phyloP scores from a whole-genome alignment of 2,113 vertebrate species.

The Gobiocypris rarus region DNA sequence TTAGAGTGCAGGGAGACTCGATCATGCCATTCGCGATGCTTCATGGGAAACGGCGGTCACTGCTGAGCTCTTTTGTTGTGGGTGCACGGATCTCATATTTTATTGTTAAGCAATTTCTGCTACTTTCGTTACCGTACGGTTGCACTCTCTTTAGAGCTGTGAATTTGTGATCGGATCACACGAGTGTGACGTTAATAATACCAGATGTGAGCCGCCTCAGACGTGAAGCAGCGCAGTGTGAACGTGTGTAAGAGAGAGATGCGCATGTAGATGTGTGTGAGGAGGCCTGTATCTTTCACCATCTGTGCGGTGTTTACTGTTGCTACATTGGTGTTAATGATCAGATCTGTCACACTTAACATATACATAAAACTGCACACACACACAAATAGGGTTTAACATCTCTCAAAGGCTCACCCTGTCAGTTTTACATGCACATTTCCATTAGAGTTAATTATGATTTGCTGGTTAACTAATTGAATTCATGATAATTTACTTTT shows the following conservation, averaged over 20 bases:
- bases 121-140: neutral
- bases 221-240: neutral
- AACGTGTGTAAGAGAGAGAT: neutral
- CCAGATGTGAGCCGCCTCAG: neutral
- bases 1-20: neutral
- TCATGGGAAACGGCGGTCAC: neutral
- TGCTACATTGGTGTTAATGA: slow-evolving; percentile 44
- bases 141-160: neutral
- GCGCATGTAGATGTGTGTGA: neutral
- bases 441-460: neutral
- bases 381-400: neutral
- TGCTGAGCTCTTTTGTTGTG: neutral
- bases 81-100: neutral
- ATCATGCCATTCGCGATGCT: neutral
- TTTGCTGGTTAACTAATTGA: neutral
- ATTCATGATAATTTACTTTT: neutral
- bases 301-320: slow-evolving; percentile 41
- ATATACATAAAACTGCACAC: slow-evolving; percentile 9
- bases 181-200: neutral
- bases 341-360: slow-evolving; percentile 16
- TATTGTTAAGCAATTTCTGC: neutral
- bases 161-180: neutral
- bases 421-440: neutral
- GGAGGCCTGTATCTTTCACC: slow-evolving; percentile 33
- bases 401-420: neutral